Percentiles rank a stretch among this genome's conserved stretches.
Conservation (phyloP, 2,797 vertebrate genomes). For the Pogonophryne albipinna region DNA sequence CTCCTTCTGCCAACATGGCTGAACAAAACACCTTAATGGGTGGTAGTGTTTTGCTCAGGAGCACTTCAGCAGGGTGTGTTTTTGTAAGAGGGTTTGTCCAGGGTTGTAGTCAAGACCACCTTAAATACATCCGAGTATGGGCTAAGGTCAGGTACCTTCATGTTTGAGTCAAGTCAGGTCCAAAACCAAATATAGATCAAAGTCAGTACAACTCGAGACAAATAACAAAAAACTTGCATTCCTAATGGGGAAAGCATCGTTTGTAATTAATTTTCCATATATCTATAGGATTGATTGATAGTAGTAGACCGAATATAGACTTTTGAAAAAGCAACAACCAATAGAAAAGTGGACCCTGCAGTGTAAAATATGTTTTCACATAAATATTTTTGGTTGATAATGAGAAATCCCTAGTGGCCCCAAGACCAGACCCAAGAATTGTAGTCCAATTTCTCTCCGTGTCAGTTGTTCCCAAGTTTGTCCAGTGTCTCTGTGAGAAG, state of each 20-base stretch:
- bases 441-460: background rate
- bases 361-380: background rate
- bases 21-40: background rate
- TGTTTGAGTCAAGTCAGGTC: constrained; percentile 4
- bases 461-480: no score
- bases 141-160: background rate
- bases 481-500: background rate
- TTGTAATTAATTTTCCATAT: background rate
- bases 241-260: no score
- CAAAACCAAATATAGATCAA: background rate
- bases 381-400: background rate
- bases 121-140: background rate
- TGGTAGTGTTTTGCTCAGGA: background rate
- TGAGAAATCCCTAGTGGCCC: background rate
- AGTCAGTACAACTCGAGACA: background rate
- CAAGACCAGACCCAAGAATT: background rate
- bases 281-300: background rate
- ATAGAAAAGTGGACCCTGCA: background rate
- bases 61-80: background rate
- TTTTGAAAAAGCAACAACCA: background rate
- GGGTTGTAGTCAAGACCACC: constrained; percentile 6
- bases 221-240: background rate
- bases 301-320: background rate
- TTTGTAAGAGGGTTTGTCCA: background rate
- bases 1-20: background rate